Evolutionary conservation across 2,113 vertebrate genomes (phyloP).

Genomic region (Cygnus buccinator): DNA sequence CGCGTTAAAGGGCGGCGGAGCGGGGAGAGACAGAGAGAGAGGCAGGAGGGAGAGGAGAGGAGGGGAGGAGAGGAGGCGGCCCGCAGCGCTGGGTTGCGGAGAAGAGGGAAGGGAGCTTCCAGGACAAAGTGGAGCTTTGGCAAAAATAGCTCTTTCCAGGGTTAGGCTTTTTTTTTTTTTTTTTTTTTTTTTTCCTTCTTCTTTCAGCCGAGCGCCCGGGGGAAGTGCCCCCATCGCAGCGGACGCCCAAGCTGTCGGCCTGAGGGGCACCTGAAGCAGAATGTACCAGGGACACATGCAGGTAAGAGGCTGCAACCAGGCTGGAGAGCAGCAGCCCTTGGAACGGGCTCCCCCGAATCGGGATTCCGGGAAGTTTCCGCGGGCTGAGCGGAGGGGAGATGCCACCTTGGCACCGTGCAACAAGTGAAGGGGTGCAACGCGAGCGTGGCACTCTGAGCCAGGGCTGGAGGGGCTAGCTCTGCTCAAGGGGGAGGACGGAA

Average conservation of each 20-base stretch:
- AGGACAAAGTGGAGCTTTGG: neutral
- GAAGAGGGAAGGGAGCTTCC: neutral
- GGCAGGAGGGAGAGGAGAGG: neutral
- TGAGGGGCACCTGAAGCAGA: constrained; percentile 68
- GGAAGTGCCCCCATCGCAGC: neutral
- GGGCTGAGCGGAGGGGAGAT: neutral
- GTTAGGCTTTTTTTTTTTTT: neutral
- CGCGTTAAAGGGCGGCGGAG: neutral
- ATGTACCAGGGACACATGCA: constrained; percentile 89
- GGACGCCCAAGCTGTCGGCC: neutral
- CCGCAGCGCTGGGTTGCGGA: neutral
- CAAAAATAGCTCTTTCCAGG: neutral
- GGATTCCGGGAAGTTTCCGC: constrained; percentile 16
- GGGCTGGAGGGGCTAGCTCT: neutral
- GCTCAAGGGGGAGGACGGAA: neutral
- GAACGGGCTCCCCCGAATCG: neutral
- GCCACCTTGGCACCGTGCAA: constrained; percentile 61
- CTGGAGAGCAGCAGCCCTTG: neutral
- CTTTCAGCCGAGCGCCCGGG: neutral
- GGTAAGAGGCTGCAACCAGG: constrained; percentile 68
- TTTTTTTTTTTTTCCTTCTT: accelerated
- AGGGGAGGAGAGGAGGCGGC: neutral
- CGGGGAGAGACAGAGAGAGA: neutral
- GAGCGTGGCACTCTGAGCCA: neutral
- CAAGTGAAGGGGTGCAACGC: constrained; percentile 71